Conservation (phyloP, 2,888 invertebrate genomes). For the Tupiocoris notatus region DNA sequence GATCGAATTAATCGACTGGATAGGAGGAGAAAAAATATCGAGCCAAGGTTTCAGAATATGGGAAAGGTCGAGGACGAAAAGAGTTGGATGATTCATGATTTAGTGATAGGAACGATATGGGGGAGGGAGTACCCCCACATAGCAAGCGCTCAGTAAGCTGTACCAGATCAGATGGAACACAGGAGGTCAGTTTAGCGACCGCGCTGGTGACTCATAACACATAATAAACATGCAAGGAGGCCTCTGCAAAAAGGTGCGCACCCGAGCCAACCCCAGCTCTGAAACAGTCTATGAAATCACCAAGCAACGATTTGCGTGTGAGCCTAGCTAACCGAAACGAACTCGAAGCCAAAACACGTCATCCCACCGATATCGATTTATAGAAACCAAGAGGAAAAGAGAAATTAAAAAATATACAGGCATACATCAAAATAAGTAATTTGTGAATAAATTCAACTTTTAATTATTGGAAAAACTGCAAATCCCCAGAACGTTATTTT, state of each 20-base stretch:
- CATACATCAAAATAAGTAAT: no score
- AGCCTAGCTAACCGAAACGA: neutral
- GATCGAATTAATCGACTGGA: no score
- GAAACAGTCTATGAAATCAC: neutral
- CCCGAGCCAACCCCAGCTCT: neutral
- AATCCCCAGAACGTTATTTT: no score
- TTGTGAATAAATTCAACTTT: no score
- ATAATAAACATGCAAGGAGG: neutral
- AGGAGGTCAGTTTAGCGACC: neutral
- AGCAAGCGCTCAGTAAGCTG: neutral
- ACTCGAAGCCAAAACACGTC: neutral
- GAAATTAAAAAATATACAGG: no score
- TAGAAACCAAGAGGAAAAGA: no score
- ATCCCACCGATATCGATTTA: no score
- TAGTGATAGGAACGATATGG: neutral
- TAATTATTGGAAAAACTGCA: no score
- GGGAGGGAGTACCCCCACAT: neutral
- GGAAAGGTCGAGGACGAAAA: neutral
- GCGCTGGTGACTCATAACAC: neutral
- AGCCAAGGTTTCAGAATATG: neutral
- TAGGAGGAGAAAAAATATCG: no score
- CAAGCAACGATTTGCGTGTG: neutral
- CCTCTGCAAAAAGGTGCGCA: neutral
- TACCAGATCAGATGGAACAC: neutral
- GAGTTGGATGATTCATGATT: neutral